Conservation (phyloP, 2,113 vertebrate species). For the Labrus mixtus region DNA sequence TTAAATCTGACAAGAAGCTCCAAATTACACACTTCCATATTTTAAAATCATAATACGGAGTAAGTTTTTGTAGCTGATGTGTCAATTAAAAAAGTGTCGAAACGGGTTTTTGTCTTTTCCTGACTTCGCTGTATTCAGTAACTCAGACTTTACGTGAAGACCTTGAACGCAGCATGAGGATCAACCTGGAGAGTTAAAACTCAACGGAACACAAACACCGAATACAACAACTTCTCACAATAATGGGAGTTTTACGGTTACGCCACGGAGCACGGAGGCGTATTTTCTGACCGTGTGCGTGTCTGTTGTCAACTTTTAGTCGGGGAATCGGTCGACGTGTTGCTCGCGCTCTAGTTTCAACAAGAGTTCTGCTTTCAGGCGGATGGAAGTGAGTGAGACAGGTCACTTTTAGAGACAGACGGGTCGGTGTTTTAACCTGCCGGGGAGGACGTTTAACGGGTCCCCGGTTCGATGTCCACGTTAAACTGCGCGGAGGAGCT, state of each 20-base stretch:
- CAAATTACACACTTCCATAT: no score
- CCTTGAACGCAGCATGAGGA: slow-evolving; percentile 46
- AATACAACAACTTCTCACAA: slow-evolving; percentile 8
- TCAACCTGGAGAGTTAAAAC: slow-evolving; percentile 56
- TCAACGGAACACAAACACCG: slow-evolving; percentile 37
- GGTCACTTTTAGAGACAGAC: slow-evolving; percentile 47
- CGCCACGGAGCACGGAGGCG: rapidly evolving
- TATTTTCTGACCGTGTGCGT: neutral
- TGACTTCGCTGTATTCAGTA: rapidly evolving
- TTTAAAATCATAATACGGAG: no score
- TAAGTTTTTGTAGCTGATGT: no score
- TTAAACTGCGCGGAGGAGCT: slow-evolving; percentile 90
- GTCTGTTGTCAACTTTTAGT: neutral
- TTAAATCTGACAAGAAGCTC: no score
- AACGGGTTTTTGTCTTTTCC: neutral
- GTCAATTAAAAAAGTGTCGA: no score
- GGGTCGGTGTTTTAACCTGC: slow-evolving; percentile 42
- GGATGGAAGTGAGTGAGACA: slow-evolving; percentile 60
- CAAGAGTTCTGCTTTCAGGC: slow-evolving; percentile 54
- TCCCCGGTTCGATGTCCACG: slow-evolving; percentile 87
- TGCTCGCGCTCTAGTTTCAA: neutral
- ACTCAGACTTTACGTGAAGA: neutral
- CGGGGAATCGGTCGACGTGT: slow-evolving; percentile 2
- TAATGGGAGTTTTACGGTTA: neutral
- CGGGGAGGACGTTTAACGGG: slow-evolving; percentile 34